Conservation (phyloP, 1,140 invertebrate species). For the Aleiodes sp. region DNA sequence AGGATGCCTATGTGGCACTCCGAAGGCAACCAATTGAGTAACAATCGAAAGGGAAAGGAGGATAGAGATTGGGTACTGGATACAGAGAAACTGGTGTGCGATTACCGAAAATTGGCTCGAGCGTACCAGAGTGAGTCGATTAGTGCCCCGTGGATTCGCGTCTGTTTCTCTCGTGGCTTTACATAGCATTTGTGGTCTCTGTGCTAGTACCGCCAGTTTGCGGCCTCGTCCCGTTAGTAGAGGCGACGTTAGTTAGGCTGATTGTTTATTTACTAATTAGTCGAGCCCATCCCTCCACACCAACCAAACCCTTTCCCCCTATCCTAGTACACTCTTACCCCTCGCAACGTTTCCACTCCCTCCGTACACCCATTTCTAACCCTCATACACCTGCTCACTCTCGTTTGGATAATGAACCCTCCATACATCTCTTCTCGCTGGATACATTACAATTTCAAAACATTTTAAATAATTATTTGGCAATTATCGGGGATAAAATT, state of each 20-base stretch:
- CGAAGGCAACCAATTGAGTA: not conserved
- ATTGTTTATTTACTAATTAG: slow-evolving; percentile 45
- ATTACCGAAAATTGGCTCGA: slow-evolving; percentile 32
- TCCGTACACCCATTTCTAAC: not conserved
- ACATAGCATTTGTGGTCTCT: slow-evolving; percentile 35
- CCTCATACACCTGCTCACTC: slow-evolving; percentile 1
- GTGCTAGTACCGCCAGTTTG: slow-evolving; percentile 32
- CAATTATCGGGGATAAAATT: not conserved
- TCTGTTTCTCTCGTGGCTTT: slow-evolving; percentile 33
- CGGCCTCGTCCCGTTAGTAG: slow-evolving; percentile 35
- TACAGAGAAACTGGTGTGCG: slow-evolving; percentile 5
- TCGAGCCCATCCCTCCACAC: slow-evolving; percentile 6
- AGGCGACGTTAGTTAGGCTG: slow-evolving; percentile 38
- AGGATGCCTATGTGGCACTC: too few relatives aligned
- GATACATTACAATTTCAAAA: not conserved
- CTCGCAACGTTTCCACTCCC: not conserved
- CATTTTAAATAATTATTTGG: not conserved
- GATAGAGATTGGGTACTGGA: not conserved
- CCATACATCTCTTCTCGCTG: not conserved
- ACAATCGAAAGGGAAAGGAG: not conserved
- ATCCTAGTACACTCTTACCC: not conserved
- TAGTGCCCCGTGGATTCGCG: slow-evolving; percentile 32
- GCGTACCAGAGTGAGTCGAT: slow-evolving; percentile 29
- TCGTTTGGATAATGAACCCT: not conserved
- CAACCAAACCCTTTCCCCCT: not conserved